Evolutionary conservation across 2,113 vertebrate species (phyloP), one percentile per base, ranked within the genome.

Genomic region (Thunnus thynnus): DNA sequence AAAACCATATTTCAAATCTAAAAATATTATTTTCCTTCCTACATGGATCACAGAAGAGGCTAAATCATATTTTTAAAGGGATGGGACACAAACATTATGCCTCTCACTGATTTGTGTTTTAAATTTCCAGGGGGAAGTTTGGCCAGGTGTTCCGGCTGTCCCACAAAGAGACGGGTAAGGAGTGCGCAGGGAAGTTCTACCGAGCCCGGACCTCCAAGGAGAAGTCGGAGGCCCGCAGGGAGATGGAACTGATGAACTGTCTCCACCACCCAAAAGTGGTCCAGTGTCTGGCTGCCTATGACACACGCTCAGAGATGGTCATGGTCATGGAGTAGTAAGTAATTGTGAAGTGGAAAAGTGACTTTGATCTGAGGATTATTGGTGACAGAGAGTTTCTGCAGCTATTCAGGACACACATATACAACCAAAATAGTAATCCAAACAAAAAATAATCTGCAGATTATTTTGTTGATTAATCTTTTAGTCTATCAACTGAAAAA

Each of bases 311-410:
- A 0, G 93, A 96, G 89, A 86, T 96, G 16, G 94, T 95, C 86
- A 94, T 98, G 96, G 94, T 98, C 85, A 94, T 97, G 95, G 96
- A 98, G 64, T 97, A 96, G 97, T 98, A 86, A 96, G 97, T 95
- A 25, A 44, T 12, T 14, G 10, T 20, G 16, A 16, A n/a, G 1
- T 17, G 0, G 7, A 50, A 62, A 51, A 41, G 4, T 36, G 25
- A 65, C 4, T 25, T 57, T 36, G 50, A 58, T 65, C 5, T 4
- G 16, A 9, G 54, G 7, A 41, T 41, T 41, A 41, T 9, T 10
- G 8, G 36, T 41, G 36, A 41, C 8, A 9, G 36, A 9, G 36
- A 41, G 2, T 41, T 8, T 41, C 36, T 41, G 36, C 36, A 41
- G 36, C 36, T 10, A 10, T 10, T 41, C 36, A 41, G 36, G 9